phyloP scores from a whole-genome alignment of 64 coral and sea anemone genomes.

The Platygyra sinensis region DNA sequence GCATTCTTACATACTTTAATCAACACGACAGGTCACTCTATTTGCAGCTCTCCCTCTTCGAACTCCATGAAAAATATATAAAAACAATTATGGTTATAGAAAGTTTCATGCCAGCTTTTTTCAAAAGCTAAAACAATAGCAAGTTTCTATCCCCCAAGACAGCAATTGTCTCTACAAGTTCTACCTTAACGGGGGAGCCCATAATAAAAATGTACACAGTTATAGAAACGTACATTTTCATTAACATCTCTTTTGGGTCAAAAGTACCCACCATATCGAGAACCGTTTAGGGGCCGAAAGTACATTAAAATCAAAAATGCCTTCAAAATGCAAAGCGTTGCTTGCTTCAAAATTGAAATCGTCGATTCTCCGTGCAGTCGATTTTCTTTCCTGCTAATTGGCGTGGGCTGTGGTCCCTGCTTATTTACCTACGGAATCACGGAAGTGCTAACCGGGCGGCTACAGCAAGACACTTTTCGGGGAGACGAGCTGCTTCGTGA shows the following conservation, averaged over 20 bases:
- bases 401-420: not conserved
- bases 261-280: not conserved
- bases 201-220: not conserved
- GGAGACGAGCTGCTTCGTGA: not conserved
- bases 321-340: not conserved
- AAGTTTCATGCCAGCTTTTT: no score
- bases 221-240: not conserved
- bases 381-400: not conserved
- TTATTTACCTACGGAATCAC: slow-evolving; percentile 1
- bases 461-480: not conserved
- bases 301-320: not conserved
- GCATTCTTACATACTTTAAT: no score
- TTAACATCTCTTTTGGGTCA: not conserved
- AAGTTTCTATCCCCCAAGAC: no score
- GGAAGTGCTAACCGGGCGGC: not conserved
- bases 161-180: no score
- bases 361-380: not conserved
- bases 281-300: not conserved
- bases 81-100: no score
- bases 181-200: no score
- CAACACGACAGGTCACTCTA: no score
- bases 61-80: no score
- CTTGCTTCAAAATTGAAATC: not conserved
- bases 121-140: no score
- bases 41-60: no score